These are phyloP conservation scores for Nasonia longicornis DNA, from an alignment of 1,140 invertebrate species.

Conservation along the genomic window DNA sequence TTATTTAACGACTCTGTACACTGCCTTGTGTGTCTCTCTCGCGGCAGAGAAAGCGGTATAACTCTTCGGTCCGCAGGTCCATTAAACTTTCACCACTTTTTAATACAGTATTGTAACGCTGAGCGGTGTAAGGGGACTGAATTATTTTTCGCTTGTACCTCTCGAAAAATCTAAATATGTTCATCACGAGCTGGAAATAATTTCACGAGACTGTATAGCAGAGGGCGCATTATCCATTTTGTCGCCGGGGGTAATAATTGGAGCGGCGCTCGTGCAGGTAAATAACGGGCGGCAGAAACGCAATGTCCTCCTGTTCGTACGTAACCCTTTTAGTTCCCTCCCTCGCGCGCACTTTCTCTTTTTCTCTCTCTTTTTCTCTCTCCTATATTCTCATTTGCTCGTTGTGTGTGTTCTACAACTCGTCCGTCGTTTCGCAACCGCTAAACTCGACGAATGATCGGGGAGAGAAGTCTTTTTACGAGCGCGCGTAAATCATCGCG, in stretches of 20 bases:
- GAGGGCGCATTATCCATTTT: not conserved
- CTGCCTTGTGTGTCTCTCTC: not conserved
- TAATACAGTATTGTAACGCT: conserved; percentile 34
- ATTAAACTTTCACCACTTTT: conserved; percentile 45
- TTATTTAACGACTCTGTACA: conserved; percentile 39
- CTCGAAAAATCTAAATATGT: not conserved
- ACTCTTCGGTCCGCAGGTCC: conserved; percentile 23
- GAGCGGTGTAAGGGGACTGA: not conserved
- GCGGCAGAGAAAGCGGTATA: conserved; percentile 16
- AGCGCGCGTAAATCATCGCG: conserved; percentile 52
- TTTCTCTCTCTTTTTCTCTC: conserved; percentile 56
- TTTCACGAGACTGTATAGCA: not conserved
- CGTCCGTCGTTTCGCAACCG: conserved; percentile 56
- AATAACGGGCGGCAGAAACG: not conserved
- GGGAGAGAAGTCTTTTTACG: conserved; percentile 43
- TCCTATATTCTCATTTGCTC: conserved; percentile 60
- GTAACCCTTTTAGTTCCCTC: not conserved
- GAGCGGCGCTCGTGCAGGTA: not conserved
- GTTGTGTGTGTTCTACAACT: conserved; percentile 57
- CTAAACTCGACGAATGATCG: conserved; percentile 57
- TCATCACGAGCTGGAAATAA: not conserved
- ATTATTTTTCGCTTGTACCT: conserved; percentile 10
- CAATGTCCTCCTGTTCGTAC: not conserved
- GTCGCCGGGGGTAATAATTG: not conserved
- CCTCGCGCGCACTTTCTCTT: conserved; percentile 46